Base-by-base conservation (phyloP, 2,113 vertebrate species). In the Labeo catla region DNA sequence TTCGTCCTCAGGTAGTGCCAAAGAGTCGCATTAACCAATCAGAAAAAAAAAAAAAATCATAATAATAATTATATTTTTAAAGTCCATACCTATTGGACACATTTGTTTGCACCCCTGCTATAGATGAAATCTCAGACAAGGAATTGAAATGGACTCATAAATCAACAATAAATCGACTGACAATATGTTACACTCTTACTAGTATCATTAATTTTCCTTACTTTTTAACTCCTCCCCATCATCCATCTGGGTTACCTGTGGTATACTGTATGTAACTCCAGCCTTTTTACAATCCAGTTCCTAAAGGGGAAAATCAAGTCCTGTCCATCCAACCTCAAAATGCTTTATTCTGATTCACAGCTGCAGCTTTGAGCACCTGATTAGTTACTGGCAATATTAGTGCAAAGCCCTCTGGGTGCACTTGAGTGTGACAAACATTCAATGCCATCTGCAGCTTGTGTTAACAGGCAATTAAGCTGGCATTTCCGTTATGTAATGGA, bases 341-440 rank as follows among this genome's bases (percentile, higher is more conserved):
- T 39, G 34, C 59, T 79, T 39, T 79, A 79, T 79, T 59, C 52
- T 76, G 47, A 57, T 59, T 16, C 15, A 43, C 52, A 63, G 39
- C 78, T 63, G 57, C 36, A 81, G 57, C 65, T 81, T 49, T 70
- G 63, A 82, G 47, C 80, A 52, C n/a, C 23, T 70, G 63, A 68
- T 81, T 81, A 81, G 77, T 80, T 36, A 68, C 16, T 21, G 15
- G 47, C 63, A 70, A 70, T 82, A 82, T 82, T 82, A 82, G 61
- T 68, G 47, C 80, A 82, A 82, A 70, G 15, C 80, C 80, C 47
- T 82, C 47, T 70, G 80, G 80, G 63, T 82, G 61, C 28, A 82
- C 79, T 82, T 68, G 47, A 68, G 63, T 66, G 80, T 70, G 23
- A 70, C 23, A 82, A 82, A 68, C 63, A 70, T 68, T 39, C 63